Conservation (phyloP, 2,113 vertebrate species). For the Mellivora capensis region DNA sequence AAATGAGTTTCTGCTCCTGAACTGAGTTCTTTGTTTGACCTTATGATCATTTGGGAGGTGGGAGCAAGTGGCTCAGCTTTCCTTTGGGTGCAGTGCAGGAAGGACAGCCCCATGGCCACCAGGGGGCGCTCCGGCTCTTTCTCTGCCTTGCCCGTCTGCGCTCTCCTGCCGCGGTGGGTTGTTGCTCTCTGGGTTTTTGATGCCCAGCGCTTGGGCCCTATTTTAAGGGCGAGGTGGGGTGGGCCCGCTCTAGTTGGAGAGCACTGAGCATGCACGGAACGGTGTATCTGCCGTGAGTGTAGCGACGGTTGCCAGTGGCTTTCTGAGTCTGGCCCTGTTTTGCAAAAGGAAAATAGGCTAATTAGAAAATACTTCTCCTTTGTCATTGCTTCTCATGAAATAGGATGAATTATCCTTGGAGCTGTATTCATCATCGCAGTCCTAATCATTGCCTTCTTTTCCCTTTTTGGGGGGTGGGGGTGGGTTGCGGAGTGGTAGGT, state of each 20-base stretch:
- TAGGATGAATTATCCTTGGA: not conserved
- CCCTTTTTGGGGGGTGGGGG: not conserved
- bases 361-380: conserved; percentile 6
- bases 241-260: conserved; percentile 28
- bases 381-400: not conserved
- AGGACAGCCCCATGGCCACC: conserved; percentile 29
- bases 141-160: not conserved
- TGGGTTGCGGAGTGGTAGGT: rapidly evolving
- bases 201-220: not conserved
- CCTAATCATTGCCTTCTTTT: not conserved
- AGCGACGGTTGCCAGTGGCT: not conserved
- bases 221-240: not conserved
- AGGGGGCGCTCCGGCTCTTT: conserved; percentile 74
- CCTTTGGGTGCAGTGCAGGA: not conserved
- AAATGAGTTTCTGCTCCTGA: not conserved
- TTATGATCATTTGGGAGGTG: not conserved
- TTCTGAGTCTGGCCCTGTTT: not conserved
- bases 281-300: not conserved
- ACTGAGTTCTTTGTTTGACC: not conserved
- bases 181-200: not conserved
- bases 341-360: not conserved
- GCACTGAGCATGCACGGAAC: not conserved
- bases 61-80: not conserved
- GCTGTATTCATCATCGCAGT: not conserved
- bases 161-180: not conserved